phyloP scores from a whole-genome alignment of 1,140 invertebrate species.

The Bombus superbus region DNA sequence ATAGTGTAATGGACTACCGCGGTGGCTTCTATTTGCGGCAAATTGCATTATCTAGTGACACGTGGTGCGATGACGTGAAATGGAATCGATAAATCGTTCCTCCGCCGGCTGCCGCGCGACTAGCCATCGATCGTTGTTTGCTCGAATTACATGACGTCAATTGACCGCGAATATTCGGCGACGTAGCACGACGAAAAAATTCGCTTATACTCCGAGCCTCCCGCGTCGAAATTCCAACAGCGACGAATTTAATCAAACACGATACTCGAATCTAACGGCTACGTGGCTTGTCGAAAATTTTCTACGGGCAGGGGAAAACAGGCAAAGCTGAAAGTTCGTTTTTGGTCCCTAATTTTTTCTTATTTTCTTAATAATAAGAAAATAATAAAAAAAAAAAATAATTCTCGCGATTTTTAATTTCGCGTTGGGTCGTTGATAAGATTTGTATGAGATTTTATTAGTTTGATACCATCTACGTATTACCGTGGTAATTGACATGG shows the following conservation, averaged over 20 bases:
- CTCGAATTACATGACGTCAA: conserved; percentile 63
- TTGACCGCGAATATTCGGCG: conserved; percentile 49
- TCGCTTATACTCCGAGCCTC: background rate
- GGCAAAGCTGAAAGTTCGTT: background rate
- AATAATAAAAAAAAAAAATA: no score
- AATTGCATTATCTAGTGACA: conserved; percentile 61
- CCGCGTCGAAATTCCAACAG: background rate
- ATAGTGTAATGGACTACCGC: conserved; percentile 46
- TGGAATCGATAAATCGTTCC: conserved; percentile 58
- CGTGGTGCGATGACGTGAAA: conserved; percentile 57
- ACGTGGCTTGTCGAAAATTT: background rate
- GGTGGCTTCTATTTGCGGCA: conserved; percentile 47
- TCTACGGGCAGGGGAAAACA: background rate
- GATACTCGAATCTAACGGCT: background rate
- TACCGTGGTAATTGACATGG: no score
- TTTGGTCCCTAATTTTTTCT: background rate
- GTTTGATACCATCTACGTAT: no score
- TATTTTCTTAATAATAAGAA: background rate
- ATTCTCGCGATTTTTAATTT: background rate
- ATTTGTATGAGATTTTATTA: background rate
- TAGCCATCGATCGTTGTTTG: conserved; percentile 9
- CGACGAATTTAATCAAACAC: no score
- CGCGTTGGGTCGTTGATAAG: no score
- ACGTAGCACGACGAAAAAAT: conserved; percentile 8
- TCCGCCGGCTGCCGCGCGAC: background rate